Evolutionary conservation across 2,888 invertebrate species (phyloP).

Genomic region (Azorinus chamasolen): DNA sequence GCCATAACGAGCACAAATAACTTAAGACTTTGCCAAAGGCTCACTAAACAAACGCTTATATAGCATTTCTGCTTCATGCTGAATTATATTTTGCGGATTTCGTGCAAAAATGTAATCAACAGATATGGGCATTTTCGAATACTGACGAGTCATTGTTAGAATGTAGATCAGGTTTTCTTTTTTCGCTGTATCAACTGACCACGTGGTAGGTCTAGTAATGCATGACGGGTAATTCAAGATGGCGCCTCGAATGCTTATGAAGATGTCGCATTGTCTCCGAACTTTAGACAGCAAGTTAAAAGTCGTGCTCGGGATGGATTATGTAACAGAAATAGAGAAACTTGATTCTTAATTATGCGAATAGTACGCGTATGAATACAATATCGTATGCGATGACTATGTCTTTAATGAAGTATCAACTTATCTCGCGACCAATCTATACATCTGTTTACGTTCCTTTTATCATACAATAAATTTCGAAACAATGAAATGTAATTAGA

Average conservation of each 20-base stretch:
- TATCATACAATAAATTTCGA: no score
- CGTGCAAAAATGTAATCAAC: constrained; percentile 55
- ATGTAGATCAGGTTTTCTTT: constrained; percentile 57
- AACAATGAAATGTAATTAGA: no score
- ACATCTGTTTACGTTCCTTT: no score
- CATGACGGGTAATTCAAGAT: constrained; percentile 64
- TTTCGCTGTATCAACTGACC: constrained; percentile 46
- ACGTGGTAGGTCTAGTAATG: constrained; percentile 63
- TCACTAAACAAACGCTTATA: constrained; percentile 45
- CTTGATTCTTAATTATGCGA: constrained; percentile 32
- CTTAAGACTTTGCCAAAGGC: constrained; percentile 28
- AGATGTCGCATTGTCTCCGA: constrained; percentile 60
- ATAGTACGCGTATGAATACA: no score
- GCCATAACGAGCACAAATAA: constrained; percentile 28
- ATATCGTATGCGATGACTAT: no score
- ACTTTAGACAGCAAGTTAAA: constrained; percentile 22
- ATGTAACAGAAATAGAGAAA: constrained; percentile 26
- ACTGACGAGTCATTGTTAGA: constrained; percentile 55
- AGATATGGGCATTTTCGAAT: constrained; percentile 40
- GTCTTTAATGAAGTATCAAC: no score
- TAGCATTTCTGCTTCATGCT: constrained; percentile 42
- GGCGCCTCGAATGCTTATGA: constrained; percentile 58
- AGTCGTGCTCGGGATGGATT: constrained; percentile 1
- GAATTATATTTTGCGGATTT: constrained; percentile 43
- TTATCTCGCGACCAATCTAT: no score